These are phyloP conservation scores for Gasteruption jaculator DNA, from an alignment of 2,888 invertebrate species.

Conservation along the genomic window DNA sequence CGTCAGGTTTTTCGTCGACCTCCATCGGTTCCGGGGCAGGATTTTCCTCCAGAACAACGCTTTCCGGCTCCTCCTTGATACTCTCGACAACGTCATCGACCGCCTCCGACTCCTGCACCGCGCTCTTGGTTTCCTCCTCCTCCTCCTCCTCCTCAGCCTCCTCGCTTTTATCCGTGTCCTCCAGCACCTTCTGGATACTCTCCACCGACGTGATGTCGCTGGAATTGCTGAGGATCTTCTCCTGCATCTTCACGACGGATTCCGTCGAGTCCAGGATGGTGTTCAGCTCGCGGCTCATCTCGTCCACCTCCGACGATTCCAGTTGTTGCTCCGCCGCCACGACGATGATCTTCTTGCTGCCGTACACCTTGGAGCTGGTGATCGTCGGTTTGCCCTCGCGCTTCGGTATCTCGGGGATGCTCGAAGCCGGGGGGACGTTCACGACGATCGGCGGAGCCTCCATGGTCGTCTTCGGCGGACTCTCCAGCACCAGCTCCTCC, in stretches of 20 bases:
- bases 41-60: constrained; percentile 12
- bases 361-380: constrained; percentile 38
- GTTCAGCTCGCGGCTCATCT: constrained; percentile 45
- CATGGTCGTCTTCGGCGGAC: constrained; percentile 3
- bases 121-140: constrained; percentile 16
- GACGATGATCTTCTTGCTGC: constrained; percentile 42
- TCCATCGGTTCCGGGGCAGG: constrained; percentile 11
- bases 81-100: constrained; percentile 1
- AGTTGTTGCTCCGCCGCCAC: constrained; percentile 33
- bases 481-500: constrained; percentile 19
- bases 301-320: constrained; percentile 37
- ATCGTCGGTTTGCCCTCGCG: constrained; percentile 23
- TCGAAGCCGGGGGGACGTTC: neutral
- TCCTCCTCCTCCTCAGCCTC: constrained; percentile 8
- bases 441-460: neutral
- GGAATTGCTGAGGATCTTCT: constrained; percentile 41
- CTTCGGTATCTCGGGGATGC: constrained; percentile 14
- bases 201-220: constrained; percentile 35
- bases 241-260: constrained; percentile 45
- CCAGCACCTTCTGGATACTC: no score
- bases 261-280: constrained; percentile 45
- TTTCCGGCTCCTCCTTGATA: constrained; percentile 9
- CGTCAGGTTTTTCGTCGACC: constrained; percentile 13
- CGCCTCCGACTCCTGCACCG: no score
- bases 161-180: constrained; percentile 1